phyloP scores from a whole-genome alignment of 2,888 invertebrate species.

The Rhogogaster chlorosoma region DNA sequence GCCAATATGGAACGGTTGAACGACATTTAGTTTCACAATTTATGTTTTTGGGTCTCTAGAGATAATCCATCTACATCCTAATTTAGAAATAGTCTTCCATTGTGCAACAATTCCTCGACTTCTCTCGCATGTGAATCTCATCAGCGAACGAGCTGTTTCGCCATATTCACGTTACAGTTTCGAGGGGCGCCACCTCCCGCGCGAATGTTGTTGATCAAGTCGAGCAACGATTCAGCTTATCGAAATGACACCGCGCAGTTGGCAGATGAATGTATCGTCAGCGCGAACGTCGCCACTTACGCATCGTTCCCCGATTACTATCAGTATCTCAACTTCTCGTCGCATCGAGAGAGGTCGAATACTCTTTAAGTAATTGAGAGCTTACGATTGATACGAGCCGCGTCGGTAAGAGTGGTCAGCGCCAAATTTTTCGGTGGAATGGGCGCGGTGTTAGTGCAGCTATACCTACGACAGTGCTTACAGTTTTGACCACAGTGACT shows the following conservation, averaged over 20 bases:
- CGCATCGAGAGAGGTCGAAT: neutral
- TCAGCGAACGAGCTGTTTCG: neutral
- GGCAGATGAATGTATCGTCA: neutral
- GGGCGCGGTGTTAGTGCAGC: constrained; percentile 8
- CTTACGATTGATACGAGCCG: neutral
- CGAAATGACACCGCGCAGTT: neutral
- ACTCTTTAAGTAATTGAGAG: neutral
- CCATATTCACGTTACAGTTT: neutral
- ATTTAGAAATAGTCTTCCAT: neutral
- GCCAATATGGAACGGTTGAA: neutral
- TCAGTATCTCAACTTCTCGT: neutral
- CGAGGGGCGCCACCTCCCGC: constrained; percentile 15
- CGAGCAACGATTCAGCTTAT: neutral
- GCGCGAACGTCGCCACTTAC: neutral
- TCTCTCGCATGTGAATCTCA: neutral
- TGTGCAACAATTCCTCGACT: neutral
- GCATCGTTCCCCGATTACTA: neutral
- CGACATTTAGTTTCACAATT: neutral
- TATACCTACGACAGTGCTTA: neutral
- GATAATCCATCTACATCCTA: neutral
- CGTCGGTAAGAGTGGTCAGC: neutral
- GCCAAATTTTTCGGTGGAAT: neutral
- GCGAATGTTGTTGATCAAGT: neutral
- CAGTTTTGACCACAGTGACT: neutral
- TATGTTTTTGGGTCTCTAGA: neutral